Percentiles rank a stretch among this genome's conserved stretches.
Conservation (phyloP, 2,113 vertebrate genomes). For the Marmota flaviventris region DNA sequence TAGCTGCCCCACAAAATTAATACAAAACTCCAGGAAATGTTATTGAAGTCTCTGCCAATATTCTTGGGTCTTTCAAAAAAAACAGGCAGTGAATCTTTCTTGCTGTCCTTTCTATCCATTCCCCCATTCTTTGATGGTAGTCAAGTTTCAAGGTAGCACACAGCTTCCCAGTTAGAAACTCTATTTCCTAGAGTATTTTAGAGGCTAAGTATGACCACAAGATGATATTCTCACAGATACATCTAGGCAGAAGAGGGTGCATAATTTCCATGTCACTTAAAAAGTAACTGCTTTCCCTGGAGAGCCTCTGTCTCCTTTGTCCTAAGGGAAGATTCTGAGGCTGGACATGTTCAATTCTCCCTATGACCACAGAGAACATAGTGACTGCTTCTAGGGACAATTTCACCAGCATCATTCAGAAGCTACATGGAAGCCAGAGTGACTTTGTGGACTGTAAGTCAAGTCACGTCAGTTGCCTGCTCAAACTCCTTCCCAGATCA, state of each 20-base stretch:
- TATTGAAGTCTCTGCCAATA: not conserved
- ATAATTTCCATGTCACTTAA: not conserved
- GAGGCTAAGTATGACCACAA: not conserved
- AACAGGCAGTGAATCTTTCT: not conserved
- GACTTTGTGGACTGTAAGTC: not conserved
- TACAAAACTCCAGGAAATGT: not conserved
- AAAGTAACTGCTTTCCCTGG: not conserved
- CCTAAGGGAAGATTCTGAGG: no score
- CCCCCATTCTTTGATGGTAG: not conserved
- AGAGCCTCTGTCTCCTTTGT: not conserved
- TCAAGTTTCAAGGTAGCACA: not conserved
- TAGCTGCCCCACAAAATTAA: not conserved
- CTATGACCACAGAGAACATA: accelerated
- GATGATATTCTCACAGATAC: not conserved
- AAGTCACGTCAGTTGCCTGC: not conserved
- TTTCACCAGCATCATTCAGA: not conserved
- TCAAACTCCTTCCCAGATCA: not conserved
- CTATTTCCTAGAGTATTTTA: not conserved
- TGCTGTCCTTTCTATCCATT: not conserved
- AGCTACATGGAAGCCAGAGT: not conserved
- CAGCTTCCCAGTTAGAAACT: not conserved
- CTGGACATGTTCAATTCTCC: not conserved
- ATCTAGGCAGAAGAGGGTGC: not conserved
- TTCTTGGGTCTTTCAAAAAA: not conserved
- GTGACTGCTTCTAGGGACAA: not conserved